phyloP scores from a whole-genome alignment of 2,797 vertebrate species.

The Argyrosomus regius region DNA sequence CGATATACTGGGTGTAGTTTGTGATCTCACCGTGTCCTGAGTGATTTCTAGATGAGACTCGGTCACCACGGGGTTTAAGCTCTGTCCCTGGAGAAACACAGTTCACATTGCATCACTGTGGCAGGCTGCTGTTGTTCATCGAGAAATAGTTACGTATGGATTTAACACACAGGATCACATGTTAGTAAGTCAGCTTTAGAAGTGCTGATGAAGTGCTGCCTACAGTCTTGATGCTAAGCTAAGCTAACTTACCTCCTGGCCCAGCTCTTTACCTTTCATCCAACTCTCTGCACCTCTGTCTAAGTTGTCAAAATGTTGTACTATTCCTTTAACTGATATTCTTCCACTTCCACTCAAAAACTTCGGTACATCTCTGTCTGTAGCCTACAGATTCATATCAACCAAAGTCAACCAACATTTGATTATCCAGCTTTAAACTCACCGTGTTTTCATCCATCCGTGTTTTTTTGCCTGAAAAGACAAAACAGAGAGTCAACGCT shows the following conservation, averaged over 20 bases:
- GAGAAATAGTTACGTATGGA: background rate
- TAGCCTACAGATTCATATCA: no score
- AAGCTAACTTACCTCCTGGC: background rate
- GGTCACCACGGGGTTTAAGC: background rate
- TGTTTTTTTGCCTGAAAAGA: conserved; percentile 8
- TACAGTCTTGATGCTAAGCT: background rate
- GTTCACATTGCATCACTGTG: background rate
- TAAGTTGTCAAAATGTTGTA: no score
- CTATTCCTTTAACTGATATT: no score
- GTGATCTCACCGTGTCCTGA: conserved; percentile 14
- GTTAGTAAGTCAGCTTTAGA: background rate
- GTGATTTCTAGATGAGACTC: background rate
- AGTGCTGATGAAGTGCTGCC: background rate
- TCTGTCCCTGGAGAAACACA: conserved; percentile 18
- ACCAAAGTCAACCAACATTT: background rate
- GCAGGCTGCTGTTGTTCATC: background rate
- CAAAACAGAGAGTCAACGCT: background rate
- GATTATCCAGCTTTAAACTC: background rate
- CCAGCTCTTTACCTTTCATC: background rate
- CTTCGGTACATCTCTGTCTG: no score
- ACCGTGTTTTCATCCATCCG: background rate
- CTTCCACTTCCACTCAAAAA: no score
- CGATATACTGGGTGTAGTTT: background rate
- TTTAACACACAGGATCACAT: background rate
- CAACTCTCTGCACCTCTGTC: background rate